phyloP scores from a whole-genome alignment of 2,888 invertebrate genomes.

The Disparrhopalites patrizii region DNA sequence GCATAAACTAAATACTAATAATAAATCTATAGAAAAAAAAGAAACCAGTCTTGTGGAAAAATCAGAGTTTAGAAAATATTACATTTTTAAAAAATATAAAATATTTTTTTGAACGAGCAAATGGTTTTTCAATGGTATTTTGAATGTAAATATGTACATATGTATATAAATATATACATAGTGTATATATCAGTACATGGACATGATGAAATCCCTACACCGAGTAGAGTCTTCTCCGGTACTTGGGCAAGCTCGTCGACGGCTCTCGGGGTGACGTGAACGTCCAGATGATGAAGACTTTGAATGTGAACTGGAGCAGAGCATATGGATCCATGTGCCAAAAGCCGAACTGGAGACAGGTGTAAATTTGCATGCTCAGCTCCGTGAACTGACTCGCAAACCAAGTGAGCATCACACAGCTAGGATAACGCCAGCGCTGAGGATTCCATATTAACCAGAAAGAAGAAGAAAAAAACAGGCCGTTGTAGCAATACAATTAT shows the following conservation, averaged over 20 bases:
- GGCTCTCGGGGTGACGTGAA: constrained; percentile 6
- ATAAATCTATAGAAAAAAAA: no score
- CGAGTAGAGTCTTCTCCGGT: not conserved
- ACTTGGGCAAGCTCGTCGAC: not conserved
- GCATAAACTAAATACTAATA: no score
- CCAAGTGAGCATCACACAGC: constrained; percentile 23
- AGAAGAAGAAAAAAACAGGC: no score
- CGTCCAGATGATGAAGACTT: constrained; percentile 16
- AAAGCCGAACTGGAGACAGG: constrained; percentile 10
- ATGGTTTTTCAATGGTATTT: not conserved
- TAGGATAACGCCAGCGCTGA: constrained; percentile 23
- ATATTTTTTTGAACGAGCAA: not conserved
- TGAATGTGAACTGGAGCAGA: constrained; percentile 16
- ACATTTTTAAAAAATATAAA: no score
- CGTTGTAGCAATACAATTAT: no score
- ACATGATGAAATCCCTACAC: no score
- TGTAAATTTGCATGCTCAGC: constrained; percentile 21
- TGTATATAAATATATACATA: no score
- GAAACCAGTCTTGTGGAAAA: no score
- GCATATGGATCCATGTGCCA: constrained; percentile 25
- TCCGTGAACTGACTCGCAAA: constrained; percentile 20
- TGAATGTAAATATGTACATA: no score
- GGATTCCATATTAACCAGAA: no score
- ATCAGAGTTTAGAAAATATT: no score
- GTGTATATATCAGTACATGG: no score